phyloP scores from a whole-genome alignment of 1,140 invertebrate species.

The Chrysomallon squamiferum region DNA sequence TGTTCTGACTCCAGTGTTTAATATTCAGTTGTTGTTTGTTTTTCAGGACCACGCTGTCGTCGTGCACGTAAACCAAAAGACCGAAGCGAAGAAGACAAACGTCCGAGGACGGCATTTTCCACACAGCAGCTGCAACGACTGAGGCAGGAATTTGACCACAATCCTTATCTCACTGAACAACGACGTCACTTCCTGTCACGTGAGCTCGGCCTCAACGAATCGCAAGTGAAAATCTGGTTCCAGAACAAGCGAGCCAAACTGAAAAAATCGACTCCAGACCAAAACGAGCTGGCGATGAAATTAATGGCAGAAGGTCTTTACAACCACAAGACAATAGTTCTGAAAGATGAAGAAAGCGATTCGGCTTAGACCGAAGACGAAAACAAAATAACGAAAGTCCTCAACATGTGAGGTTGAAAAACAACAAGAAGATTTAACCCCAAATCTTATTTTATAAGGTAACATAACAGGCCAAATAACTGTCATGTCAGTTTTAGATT shows the following conservation, averaged over 20 bases:
- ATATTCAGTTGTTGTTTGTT: too few relatives aligned
- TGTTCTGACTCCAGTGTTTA: too few relatives aligned
- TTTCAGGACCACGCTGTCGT: slow-evolving; percentile 84
- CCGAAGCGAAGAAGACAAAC: slow-evolving; percentile 71
- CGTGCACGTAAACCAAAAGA: slow-evolving; percentile 76
- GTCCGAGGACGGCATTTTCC: slow-evolving; percentile 95
- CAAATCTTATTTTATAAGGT: too few relatives aligned
- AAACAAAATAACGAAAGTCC: too few relatives aligned
- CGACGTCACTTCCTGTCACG: slow-evolving; percentile 87
- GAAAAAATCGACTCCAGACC: slow-evolving; percentile 88
- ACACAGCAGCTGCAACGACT: slow-evolving; percentile 88
- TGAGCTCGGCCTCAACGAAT: slow-evolving; percentile 93
- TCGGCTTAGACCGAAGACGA: too few relatives aligned
- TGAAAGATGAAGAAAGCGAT: slow-evolving; percentile 12
- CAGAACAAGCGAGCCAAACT: slow-evolving; percentile 98
- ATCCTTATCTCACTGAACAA: slow-evolving; percentile 90
- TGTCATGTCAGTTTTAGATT: too few relatives aligned
- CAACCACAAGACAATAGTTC: slow-evolving; percentile 72
- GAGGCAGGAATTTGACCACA: slow-evolving; percentile 92
- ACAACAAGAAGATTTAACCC: too few relatives aligned
- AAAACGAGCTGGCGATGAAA: slow-evolving; percentile 88
- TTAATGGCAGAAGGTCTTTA: slow-evolving; percentile 90
- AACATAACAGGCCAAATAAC: too few relatives aligned
- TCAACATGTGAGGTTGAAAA: too few relatives aligned
- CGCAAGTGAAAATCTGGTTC: slow-evolving; percentile 97